Base-by-base conservation (phyloP, 2,797 vertebrate species). In the Peromyscus attwateri region DNA sequence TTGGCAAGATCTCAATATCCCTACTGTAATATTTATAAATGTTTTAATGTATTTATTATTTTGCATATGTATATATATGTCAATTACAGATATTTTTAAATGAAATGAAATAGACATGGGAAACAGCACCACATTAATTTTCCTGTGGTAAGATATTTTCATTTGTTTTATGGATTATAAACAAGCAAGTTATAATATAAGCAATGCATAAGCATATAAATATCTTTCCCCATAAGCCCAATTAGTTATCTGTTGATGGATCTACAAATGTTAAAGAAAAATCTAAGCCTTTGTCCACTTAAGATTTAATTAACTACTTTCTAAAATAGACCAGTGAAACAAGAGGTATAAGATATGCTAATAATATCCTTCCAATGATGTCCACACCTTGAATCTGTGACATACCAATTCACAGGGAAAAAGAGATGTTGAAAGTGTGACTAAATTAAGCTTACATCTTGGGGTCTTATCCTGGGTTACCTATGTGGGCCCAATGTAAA, bases 131-230 rank as follows among this genome's bases (percentile, higher is more conserved):
- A 68, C 6, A n/a, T 11, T 70, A n/a, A 31, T 76, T 16, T 21
- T 92, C 55, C 25, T 76, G 9, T 73, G 57, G 9, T 60, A n/a
- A 75, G n/a, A 9, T 17, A 29, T 89, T 92, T 60, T 68, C 21
- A 49, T 14, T 27, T 87, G 16, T 34, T 81, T 90, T 77, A 27
- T 82, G 43, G 25, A 77, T 66, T 83, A 62, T 49, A 94, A 95
- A 49, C 52, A 87, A 27, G 57, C 12, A 70, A 76, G 23, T 29
- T 21, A 83, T 88, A 8, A 92, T 57, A 49, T 49, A 77, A 92
- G 55, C 0, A 62, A 37, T 57, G 46, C 17, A 40, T 46, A 66
- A 97, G 89, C 2, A 43, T 25, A 60, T 81, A 81, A 37, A 12
- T 29, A 34, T 66, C 87, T 73, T 90, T 80, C 73, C 7, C 23